A percentile compares a stretch with the other conserved stretches of the same genome.
Conservation (phyloP, 2,888 invertebrate genomes). For the Gari tellinella region DNA sequence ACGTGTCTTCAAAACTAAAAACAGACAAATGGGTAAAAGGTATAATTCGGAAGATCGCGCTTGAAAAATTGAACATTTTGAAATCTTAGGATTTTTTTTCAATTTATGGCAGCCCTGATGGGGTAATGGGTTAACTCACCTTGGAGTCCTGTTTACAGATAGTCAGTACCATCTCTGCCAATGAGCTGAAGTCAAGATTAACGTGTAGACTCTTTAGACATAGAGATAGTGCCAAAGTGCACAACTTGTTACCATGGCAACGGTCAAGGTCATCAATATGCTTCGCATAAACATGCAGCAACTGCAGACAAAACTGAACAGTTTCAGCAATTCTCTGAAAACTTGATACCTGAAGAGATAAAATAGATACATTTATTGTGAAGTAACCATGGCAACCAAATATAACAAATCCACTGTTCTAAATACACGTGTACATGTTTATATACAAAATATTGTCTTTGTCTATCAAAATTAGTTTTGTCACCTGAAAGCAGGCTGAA, state of each 20-base stretch:
- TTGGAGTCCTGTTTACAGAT: not conserved
- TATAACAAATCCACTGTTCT: too few species aligned
- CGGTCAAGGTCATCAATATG: constrained; percentile 22
- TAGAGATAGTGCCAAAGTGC: constrained; percentile 14
- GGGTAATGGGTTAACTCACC: not conserved
- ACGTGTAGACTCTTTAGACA: constrained; percentile 10
- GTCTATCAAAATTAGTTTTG: too few species aligned
- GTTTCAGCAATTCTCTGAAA: constrained; percentile 24
- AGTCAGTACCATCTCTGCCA: constrained; percentile 4
- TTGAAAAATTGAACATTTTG: too few species aligned
- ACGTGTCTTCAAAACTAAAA: too few species aligned
- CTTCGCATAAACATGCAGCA: constrained; percentile 27
- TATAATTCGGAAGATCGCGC: too few species aligned
- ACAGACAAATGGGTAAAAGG: too few species aligned
- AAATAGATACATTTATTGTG: not conserved
- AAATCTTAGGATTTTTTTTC: too few species aligned
- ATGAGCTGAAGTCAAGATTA: constrained; percentile 11
- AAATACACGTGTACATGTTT: too few species aligned
- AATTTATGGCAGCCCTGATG: too few species aligned
- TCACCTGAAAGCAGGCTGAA: too few species aligned
- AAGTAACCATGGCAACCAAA: too few species aligned
- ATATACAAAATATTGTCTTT: too few species aligned
- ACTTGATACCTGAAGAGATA: constrained; percentile 25
- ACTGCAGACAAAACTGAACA: constrained; percentile 25
- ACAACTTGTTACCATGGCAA: constrained; percentile 14